Conservation (phyloP, 23 tunicate species). For the Trididemnum nubilum region DNA sequence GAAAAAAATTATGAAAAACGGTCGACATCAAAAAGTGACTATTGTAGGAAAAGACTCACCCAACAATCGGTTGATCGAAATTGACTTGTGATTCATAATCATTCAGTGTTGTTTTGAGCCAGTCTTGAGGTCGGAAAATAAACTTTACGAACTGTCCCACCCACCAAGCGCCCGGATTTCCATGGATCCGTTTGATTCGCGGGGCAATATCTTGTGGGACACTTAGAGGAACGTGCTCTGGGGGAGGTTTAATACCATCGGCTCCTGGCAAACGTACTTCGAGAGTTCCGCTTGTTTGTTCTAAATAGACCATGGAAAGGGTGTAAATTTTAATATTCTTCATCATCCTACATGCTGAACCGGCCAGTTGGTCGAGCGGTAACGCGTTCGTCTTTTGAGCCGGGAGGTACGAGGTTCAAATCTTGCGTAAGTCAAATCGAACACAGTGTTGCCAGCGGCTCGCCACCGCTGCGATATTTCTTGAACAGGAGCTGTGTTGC, state of each 20-base stretch:
- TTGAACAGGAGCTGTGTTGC: no score
- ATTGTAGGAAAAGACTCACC: conserved; percentile 25
- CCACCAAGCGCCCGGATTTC: conserved; percentile 52
- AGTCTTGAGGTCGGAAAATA: conserved; percentile 34
- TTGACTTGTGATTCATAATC: conserved; percentile 18
- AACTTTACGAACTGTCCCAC: conserved; percentile 36
- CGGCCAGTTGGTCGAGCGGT: no score
- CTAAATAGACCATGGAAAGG: not conserved
- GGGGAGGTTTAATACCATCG: not conserved
- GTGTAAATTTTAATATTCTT: no score
- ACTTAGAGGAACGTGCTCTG: conserved; percentile 15
- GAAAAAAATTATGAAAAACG: no score
- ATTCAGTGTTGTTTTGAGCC: conserved; percentile 23
- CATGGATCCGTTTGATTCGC: conserved; percentile 17
- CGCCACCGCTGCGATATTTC: no score
- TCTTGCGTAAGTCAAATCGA: no score
- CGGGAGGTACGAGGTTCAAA: no score
- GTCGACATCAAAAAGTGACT: not conserved
- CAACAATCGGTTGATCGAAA: conserved; percentile 49
- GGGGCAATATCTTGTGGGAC: conserved; percentile 40
- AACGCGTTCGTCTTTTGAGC: no score
- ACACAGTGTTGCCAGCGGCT: no score
- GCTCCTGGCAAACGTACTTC: conserved; percentile 20
- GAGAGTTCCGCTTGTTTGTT: not conserved
- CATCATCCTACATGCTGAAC: no score